Evolutionary conservation across 2,797 vertebrate genomes (phyloP).

Genomic region (Phaenicophaeus curvirostris): DNA sequence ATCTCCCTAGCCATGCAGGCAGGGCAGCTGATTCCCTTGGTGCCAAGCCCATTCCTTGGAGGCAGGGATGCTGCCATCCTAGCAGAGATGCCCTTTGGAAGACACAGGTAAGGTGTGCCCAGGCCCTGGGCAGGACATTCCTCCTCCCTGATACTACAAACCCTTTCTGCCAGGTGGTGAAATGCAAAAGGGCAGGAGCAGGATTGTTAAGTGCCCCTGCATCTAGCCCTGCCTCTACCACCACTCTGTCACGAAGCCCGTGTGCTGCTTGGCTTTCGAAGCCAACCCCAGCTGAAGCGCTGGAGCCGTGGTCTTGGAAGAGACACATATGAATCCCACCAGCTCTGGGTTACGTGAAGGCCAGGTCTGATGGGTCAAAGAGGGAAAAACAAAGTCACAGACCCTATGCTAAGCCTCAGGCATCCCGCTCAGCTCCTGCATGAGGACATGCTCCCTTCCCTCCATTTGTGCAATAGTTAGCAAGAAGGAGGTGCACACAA

Average conservation of each 20-base stretch:
- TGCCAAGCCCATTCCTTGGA: neutral
- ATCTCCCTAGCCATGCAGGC: neutral
- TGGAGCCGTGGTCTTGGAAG: neutral
- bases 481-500: neutral
- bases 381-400: neutral
- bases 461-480: rapidly evolving
- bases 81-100: neutral
- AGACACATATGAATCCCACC: neutral
- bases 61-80: neutral
- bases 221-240: neutral
- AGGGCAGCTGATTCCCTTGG: neutral
- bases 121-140: neutral
- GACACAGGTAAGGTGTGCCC: neutral
- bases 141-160: neutral
- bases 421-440: neutral
- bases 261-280: neutral
- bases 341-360: rapidly evolving
- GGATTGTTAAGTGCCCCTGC: no score
- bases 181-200: neutral
- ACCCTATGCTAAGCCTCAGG: rapidly evolving
- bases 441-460: neutral
- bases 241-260: neutral
- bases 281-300: no score
- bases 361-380: neutral
- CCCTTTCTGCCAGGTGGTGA: neutral